phyloP scores from a whole-genome alignment of 2,888 invertebrate species.

The Mylabris sibirica region DNA sequence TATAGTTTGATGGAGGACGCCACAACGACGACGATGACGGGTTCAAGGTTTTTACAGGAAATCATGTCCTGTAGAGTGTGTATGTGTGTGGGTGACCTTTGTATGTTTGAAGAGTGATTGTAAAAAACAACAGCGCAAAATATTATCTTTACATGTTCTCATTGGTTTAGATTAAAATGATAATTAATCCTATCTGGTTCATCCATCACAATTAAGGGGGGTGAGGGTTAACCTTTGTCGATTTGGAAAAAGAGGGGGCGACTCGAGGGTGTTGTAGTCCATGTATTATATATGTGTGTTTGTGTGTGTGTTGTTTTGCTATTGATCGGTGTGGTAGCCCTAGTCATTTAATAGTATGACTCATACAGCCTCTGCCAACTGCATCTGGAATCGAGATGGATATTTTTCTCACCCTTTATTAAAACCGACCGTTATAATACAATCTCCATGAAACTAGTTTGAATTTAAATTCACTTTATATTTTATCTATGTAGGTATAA shows the following conservation, averaged over 20 bases:
- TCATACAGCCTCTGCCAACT: slow-evolving; percentile 24
- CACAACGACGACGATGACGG: slow-evolving; percentile 29
- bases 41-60: slow-evolving; percentile 48
- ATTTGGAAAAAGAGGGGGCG: slow-evolving; percentile 24
- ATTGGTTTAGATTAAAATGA: neutral
- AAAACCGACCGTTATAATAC: neutral
- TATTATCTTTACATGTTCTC: neutral
- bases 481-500: neutral
- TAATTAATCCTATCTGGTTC: slow-evolving; percentile 10
- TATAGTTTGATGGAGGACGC: slow-evolving; percentile 27
- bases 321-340: slow-evolving; percentile 35
- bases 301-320: slow-evolving; percentile 19
- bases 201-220: slow-evolving; percentile 19
- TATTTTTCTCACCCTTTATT: slow-evolving; percentile 7
- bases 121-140: neutral
- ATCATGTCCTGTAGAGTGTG: slow-evolving; percentile 29
- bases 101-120: neutral
- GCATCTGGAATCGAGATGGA: slow-evolving; percentile 10
- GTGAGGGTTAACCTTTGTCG: slow-evolving; percentile 26
- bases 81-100: no score
- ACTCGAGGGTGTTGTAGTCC: slow-evolving; percentile 20
- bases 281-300: slow-evolving; percentile 20
- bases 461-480: neutral
- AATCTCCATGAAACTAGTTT: neutral
- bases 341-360: slow-evolving; percentile 31